These are phyloP conservation scores for Labeo rohita DNA, from an alignment of 2,113 vertebrate species.

Conservation along the genomic window DNA sequence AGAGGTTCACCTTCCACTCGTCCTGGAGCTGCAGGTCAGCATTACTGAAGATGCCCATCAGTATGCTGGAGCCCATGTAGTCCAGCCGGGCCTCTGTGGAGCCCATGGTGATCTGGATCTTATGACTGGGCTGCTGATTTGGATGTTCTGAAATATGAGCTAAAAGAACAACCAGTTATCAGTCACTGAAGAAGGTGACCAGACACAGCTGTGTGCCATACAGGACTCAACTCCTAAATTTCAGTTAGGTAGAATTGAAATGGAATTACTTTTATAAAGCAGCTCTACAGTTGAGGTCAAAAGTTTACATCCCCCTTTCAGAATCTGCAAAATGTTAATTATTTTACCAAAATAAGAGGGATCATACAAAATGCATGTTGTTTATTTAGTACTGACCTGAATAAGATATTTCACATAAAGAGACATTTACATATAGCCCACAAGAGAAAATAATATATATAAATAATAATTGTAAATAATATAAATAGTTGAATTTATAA, in stretches of 20 bases:
- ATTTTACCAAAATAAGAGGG: too few relatives aligned
- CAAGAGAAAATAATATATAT: too few relatives aligned
- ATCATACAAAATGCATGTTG: too few relatives aligned
- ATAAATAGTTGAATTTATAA: too few relatives aligned
- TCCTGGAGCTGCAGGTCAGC: conserved; percentile 96
- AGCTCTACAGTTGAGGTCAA: neutral
- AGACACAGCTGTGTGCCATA: neutral
- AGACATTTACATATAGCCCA: too few relatives aligned
- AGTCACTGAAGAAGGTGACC: neutral
- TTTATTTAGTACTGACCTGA: too few relatives aligned
- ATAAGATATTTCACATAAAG: too few relatives aligned
- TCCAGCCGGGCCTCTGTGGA: conserved; percentile 98
- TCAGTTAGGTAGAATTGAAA: neutral
- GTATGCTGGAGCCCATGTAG: conserved; percentile 98
- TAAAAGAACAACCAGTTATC: conserved; percentile 63
- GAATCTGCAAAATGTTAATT: too few relatives aligned
- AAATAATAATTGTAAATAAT: too few relatives aligned
- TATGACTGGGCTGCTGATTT: conserved; percentile 96
- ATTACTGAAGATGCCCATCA: conserved; percentile 99
- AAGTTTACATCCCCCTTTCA: too few relatives aligned
- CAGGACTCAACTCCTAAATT: neutral
- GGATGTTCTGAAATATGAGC: conserved; percentile 98
- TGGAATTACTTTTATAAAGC: neutral
- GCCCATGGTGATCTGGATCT: conserved; percentile 98
- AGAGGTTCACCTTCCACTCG: conserved; percentile 97